phyloP scores from a whole-genome alignment of 30 jellyfish, hydroid and myxozoan species.

The Hydra vulgaris region DNA sequence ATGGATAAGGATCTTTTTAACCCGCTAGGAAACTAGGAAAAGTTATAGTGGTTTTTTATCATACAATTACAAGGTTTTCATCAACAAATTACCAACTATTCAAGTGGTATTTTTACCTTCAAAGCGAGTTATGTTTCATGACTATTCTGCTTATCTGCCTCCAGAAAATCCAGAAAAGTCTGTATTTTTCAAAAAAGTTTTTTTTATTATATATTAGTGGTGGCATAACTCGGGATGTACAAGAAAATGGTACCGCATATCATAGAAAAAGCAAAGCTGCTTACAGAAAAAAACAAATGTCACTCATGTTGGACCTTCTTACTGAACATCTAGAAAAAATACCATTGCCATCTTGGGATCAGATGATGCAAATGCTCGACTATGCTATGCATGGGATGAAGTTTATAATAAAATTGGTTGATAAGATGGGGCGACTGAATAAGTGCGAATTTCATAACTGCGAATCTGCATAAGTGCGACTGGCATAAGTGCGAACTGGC shows the following conservation, averaged over 20 bases:
- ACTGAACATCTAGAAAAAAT: slow-evolving; percentile 19
- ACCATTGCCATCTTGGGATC: slow-evolving; percentile 47
- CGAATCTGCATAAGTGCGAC: too few species aligned
- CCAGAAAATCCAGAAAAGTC: not conserved
- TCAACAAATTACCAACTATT: not conserved
- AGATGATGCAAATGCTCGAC: slow-evolving; percentile 38
- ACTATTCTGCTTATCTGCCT: slow-evolving; percentile 2
- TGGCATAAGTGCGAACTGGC: too few species aligned
- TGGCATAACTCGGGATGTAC: slow-evolving; percentile 46
- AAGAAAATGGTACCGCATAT: slow-evolving; percentile 31
- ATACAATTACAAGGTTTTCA: not conserved
- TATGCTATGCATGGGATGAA: slow-evolving; percentile 18
- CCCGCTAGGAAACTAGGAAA: too few species aligned
- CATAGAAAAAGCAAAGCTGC: slow-evolving; percentile 23
- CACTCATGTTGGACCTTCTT: slow-evolving; percentile 31
- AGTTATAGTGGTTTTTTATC: not conserved
- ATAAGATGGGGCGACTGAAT: too few species aligned
- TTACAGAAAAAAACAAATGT: slow-evolving; percentile 35
- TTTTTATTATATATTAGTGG: slow-evolving; percentile 42
- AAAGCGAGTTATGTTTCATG: not conserved
- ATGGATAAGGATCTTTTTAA: too few species aligned
- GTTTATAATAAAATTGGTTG: slow-evolving; percentile 2
- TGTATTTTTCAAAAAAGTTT: slow-evolving; percentile 18
- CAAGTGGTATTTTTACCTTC: not conserved
- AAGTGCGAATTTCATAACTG: too few species aligned